Evolutionary conservation across 53 echinoderm and acorn worm species (phyloP), one percentile per base, ranked within the genome.

Genomic region (Pentamera pediparva): DNA sequence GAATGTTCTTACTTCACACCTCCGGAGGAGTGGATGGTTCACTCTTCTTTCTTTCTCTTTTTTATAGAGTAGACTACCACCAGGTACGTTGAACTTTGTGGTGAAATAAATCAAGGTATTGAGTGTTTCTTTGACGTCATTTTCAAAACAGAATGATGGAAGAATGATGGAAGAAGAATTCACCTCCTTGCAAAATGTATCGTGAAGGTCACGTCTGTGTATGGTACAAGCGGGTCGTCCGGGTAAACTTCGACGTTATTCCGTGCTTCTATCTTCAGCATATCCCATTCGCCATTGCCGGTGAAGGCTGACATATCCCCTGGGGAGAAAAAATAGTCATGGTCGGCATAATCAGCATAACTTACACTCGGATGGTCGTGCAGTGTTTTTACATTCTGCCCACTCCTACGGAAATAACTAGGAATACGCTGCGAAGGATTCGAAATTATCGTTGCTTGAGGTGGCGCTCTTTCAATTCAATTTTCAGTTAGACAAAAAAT

Each of bases 251-350:
- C 88, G n/a, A 84, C 76, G 74, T 98, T 91, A 70, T 98, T 86
- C 12, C 56, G 17, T 21, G 85, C 59, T 19, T 51, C 62, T 12
- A 98, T 55, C 3, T 78, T 89, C 36, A 64, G 80, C 88, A 98
- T 88, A 64, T 98, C 91, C 96, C 98, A 98, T 39, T 98, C 98
- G 11, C 98, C 98, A 43, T 96, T 98, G 45, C 88, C 88, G 19
- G 55, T 84, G 72, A 91, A 91, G 17, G 85, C 88, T 3, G 85
- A 82, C 33, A 83, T 82, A 48, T 85, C 80, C 60, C 96, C 96
- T 96, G 67, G 4, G 61, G 37, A 18, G 12, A 59, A 25, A 28
- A 27, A 57, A 32, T n/a, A n/a, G n/a, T n/a, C n/a, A n/a, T n/a
- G n/a, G n/a, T n/a, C n/a, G n/a, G n/a, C n/a, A n/a, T n/a, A n/a